Base-by-base conservation (phyloP, 2,113 vertebrate species). In the Platichthys flesus region DNA sequence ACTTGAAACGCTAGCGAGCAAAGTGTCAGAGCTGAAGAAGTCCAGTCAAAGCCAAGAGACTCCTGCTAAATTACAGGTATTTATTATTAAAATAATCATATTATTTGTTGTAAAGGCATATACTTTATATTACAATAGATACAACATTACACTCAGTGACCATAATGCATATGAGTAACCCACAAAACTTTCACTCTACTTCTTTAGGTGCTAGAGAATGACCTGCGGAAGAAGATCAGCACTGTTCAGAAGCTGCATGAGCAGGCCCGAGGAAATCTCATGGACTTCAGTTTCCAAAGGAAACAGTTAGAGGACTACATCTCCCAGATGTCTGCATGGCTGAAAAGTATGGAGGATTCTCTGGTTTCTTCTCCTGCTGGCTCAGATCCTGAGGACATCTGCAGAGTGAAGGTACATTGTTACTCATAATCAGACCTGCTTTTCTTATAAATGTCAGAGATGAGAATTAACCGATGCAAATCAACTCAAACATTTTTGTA, bases 41-140 rank as follows among this genome's bases (percentile, higher is more conserved):
- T 82, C 95, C 80, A 92, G 88, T 8, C 93, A 94, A 59, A 94
- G 88, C 78, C 95, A 94, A 74, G 96, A 98, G 63, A 94, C 92
- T 56, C 96, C 97, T 12, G 89, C 94, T 84, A 95, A 96, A 74
- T 91, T 99, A 52, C 97, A 98, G 96, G 98, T 99, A 92, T 3
- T 9, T 8, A 45, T 60, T 2, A 40, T 40, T 10, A 9, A 12
- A 12, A 40, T 40, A 40, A 24, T 24, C 24, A 24, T 24, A 24
- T 24, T 37, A 9, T 40, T n/a, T 73, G 24, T 76, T 57, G 1
- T 52, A 6, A 18, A 42, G 28, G 6, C 1, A 35, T 45, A 3
- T 15, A 14, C 24, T 57, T 3, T 15, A 6, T 52, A 23, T 58
- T 0, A 28, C 5, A 49, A 2, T 2, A 13, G 5, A 12, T 52